Evolutionary conservation across 1,140 invertebrate species (phyloP).

Genomic region (Sminthurinus signatus): DNA sequence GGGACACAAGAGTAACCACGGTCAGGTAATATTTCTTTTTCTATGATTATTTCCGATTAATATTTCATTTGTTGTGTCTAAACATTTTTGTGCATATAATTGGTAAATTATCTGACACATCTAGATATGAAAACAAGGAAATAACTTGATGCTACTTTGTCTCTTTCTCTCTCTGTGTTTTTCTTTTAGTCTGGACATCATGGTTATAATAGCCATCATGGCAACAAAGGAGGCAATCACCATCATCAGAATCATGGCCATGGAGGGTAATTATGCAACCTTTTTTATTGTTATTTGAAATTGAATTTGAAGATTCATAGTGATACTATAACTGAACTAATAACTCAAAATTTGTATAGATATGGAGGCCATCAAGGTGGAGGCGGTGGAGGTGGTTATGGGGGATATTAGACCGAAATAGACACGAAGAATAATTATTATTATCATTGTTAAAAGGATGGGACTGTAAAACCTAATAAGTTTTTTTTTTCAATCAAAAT

Average conservation of each 20-base stretch:
- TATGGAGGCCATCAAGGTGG: background rate
- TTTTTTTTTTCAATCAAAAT: no score
- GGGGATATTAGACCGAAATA: background rate
- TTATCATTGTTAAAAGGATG: no score
- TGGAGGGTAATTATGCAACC: background rate
- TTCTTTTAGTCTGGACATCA: constrained; percentile 9
- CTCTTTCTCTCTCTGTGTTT: no score
- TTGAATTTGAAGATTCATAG: no score
- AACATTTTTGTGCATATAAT: background rate
- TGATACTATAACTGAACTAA: no score
- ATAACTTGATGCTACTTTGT: no score
- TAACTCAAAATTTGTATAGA: no score
- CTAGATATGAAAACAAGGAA: background rate
- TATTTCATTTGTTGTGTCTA: background rate
- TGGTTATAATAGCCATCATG: constrained; percentile 19
- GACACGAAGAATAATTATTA: no score
- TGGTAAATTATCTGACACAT: background rate
- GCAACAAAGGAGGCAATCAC: constrained; percentile 15
- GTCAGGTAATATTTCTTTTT: no score
- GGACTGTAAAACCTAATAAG: no score
- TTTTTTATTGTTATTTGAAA: no score
- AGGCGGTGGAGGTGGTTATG: constrained; percentile 1
- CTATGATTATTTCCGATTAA: background rate
- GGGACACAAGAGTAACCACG: constrained; percentile 22
- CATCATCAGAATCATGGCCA: constrained; percentile 16